Evolutionary conservation across 2,888 invertebrate species (phyloP).

Genomic region (Drosophila yooni): DNA sequence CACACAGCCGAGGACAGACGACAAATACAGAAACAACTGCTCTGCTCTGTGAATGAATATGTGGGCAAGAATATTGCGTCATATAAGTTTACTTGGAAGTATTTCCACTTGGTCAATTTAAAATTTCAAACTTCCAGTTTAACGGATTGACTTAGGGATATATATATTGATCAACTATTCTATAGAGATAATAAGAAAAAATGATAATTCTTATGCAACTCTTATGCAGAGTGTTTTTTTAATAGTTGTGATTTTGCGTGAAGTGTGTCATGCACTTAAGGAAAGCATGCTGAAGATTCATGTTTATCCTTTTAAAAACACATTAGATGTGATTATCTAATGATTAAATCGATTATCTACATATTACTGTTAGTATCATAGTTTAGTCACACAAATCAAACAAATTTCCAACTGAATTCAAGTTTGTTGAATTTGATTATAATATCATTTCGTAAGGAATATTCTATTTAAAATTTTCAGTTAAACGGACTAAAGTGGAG

Average conservation of each 20-base stretch:
- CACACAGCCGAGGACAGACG: neutral
- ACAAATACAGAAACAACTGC: neutral
- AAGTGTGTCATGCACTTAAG: neutral
- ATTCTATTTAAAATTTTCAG: neutral
- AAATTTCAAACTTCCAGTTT: neutral
- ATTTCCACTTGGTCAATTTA: neutral
- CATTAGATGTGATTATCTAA: neutral
- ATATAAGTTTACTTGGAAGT: neutral
- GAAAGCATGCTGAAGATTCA: neutral
- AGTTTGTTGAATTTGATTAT: neutral
- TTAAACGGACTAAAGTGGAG: neutral
- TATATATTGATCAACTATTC: neutral
- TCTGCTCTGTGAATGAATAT: neutral
- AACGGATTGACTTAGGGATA: neutral
- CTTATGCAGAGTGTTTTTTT: neutral
- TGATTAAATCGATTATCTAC: neutral
- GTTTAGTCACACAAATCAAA: neutral
- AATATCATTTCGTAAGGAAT: neutral
- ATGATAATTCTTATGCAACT: neutral
- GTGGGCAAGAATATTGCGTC: neutral
- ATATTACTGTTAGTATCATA: neutral
- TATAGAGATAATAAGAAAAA: neutral
- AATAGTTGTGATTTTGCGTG: neutral
- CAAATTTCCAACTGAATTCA: neutral
- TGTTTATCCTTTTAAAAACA: neutral